phyloP scores from a whole-genome alignment of 2,888 invertebrate genomes.

The Tupiocoris notatus region DNA sequence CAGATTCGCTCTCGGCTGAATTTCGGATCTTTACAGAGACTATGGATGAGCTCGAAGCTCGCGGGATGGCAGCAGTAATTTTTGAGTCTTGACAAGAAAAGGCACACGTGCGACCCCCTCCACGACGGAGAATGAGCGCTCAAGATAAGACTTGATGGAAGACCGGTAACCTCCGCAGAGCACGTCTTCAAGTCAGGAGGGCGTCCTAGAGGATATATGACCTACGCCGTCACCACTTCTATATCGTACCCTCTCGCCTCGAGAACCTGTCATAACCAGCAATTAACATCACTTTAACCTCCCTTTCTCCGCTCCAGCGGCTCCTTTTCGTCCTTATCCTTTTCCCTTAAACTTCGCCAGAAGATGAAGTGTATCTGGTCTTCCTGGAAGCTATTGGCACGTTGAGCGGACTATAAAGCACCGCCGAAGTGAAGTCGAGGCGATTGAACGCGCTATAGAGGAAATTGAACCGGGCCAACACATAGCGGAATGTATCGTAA shows the following conservation, averaged over 20 bases:
- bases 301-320: background rate
- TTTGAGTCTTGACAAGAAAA: conserved; percentile 21
- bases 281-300: conserved; percentile 29
- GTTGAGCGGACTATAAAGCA: background rate
- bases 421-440: background rate
- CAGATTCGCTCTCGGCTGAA: too few species aligned
- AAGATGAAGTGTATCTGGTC: background rate
- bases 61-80: background rate
- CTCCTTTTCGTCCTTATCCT: background rate
- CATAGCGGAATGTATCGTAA: background rate
- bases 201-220: conserved; percentile 17
- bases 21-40: too few species aligned
- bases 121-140: conserved; percentile 1
- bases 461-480: background rate
- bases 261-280: conserved; percentile 26
- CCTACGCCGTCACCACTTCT: conserved; percentile 6
- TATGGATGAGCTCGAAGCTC: background rate
- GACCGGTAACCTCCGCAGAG: conserved; percentile 19
- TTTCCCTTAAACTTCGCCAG: background rate
- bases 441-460: background rate
- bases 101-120: conserved; percentile 14
- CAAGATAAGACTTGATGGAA: conserved; percentile 34
- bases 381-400: background rate
- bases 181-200: conserved; percentile 31
- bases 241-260: too few species aligned